These are phyloP conservation scores for Paguma larvata DNA, from an alignment of 2,797 vertebrate species.

Conservation along the genomic window DNA sequence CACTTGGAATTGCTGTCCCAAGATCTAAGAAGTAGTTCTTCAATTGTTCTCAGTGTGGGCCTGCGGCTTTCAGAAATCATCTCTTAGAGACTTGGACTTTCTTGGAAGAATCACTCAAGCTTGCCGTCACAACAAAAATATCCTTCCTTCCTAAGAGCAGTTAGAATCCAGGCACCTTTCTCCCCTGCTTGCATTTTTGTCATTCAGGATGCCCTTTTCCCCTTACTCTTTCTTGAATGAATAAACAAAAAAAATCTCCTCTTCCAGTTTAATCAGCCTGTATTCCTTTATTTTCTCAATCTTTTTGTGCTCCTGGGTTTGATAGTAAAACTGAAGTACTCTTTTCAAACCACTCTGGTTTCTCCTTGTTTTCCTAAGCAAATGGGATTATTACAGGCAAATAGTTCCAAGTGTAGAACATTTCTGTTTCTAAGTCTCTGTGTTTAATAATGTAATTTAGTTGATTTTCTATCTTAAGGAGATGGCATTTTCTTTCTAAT, in stretches of 20 bases:
- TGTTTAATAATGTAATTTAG: conserved; percentile 4
- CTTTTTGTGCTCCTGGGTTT: not conserved
- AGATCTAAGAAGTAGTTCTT: not conserved
- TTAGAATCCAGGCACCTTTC: not conserved
- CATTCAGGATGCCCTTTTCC: not conserved
- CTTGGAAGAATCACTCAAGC: not conserved
- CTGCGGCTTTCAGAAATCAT: not conserved
- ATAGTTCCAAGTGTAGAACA: not conserved
- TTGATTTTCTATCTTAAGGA: not conserved
- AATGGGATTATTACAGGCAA: not conserved
- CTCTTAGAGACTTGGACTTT: not conserved
- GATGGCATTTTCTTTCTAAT: not conserved
- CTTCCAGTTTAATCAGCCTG: not conserved
- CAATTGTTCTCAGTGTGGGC: not conserved
- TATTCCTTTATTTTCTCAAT: conserved; percentile 14
- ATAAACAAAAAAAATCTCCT: not conserved
- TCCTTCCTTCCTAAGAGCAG: not conserved
- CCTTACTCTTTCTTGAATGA: not conserved
- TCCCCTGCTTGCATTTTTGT: not conserved
- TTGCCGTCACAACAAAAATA: not conserved
- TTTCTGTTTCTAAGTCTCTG: not conserved
- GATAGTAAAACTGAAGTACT: not conserved
- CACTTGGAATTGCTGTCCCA: not conserved
- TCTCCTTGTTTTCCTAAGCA: not conserved
- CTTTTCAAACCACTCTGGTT: not conserved